Evolutionary conservation across 2,797 vertebrate species (phyloP).

Genomic region (Notamacropus eugenii): DNA sequence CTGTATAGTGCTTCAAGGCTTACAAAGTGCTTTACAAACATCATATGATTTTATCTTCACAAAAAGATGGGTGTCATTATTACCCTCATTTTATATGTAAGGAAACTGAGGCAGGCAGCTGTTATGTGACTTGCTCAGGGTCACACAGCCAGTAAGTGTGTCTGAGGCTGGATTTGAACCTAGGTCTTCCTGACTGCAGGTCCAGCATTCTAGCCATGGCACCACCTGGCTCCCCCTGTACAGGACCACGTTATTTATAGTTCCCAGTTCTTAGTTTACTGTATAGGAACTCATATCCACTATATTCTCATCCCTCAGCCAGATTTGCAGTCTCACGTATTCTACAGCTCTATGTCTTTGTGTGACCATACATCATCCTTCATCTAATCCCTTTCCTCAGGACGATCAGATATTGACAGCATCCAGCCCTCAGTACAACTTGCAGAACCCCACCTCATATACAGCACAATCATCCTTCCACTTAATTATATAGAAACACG

Average conservation of each 20-base stretch:
- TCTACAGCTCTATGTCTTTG: not conserved
- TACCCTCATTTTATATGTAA: not conserved
- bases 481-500: not conserved
- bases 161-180: not conserved
- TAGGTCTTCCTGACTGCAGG: not conserved
- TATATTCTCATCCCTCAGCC: not conserved
- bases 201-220: not conserved
- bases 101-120: not conserved
- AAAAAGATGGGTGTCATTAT: not conserved
- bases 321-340: not conserved
- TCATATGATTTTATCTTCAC: not conserved
- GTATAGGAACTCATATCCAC: not conserved
- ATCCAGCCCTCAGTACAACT: not conserved
- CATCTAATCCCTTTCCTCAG: not conserved
- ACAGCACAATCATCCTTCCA: not conserved
- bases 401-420: not conserved
- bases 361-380: not conserved
- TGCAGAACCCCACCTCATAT: not conserved
- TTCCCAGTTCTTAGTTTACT: not conserved
- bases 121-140: not conserved
- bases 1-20: not conserved
- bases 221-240: not conserved
- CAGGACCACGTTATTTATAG: not conserved
- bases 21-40: not conserved
- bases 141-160: not conserved